Percentiles rank a stretch among this genome's conserved stretches.
Conservation (phyloP, 2,113 vertebrate genomes). For the Catagonus wagneri region DNA sequence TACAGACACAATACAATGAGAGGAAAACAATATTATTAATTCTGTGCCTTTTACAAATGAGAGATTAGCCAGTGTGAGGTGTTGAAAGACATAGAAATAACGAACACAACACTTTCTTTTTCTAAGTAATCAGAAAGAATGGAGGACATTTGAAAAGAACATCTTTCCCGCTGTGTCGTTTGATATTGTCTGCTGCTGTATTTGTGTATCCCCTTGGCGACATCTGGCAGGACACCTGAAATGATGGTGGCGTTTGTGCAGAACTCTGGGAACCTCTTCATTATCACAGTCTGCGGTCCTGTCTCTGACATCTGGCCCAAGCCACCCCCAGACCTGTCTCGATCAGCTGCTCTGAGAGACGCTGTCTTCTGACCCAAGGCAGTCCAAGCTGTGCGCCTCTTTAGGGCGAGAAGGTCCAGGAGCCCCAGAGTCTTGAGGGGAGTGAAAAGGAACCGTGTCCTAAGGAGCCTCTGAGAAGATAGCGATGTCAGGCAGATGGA, state of each 20-base stretch:
- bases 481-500: conserved; percentile 50
- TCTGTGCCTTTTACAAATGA: background rate
- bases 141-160: background rate
- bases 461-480: conserved; percentile 4
- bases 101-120: background rate
- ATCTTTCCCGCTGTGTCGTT: background rate
- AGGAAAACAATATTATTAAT: background rate
- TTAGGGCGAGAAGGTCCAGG: background rate
- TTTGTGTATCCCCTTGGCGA: background rate
- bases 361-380: background rate
- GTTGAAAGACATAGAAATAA: background rate
- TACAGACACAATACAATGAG: background rate
- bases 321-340: background rate
- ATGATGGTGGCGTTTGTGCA: background rate
- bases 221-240: background rate
- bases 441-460: background rate
- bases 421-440: background rate
- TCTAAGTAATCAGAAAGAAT: background rate
- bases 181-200: background rate
- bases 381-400: background rate
- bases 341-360: background rate
- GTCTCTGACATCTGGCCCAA: background rate
- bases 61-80: background rate
- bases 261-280: background rate
- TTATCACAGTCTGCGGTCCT: background rate